Evolutionary conservation across 1,140 invertebrate genomes (phyloP).

Genomic region (Eufriesea mexicana): DNA sequence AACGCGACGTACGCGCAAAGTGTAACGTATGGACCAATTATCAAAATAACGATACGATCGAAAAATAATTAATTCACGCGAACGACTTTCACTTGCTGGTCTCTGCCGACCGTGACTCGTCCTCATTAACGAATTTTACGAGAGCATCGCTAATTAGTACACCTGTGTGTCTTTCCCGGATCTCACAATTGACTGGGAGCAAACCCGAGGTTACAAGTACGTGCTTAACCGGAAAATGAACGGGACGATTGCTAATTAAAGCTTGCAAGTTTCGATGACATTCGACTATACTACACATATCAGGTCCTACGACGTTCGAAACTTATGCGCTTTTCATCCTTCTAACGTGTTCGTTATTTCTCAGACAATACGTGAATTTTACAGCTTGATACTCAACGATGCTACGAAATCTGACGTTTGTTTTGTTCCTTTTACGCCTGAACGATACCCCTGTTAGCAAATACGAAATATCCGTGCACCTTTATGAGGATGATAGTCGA

Average conservation of each 20-base stretch:
- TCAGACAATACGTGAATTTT: neutral
- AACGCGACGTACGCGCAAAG: neutral
- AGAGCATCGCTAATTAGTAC: neutral
- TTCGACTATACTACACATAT: neutral
- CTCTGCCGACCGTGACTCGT: neutral
- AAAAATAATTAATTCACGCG: conserved; percentile 20
- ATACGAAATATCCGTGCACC: too few species aligned
- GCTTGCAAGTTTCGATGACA: neutral
- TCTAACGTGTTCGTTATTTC: neutral
- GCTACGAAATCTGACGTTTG: neutral
- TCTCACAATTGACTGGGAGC: neutral
- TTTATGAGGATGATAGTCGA: too few species aligned
- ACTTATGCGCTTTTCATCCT: neutral
- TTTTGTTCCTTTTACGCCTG: neutral
- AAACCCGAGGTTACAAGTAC: conserved; percentile 8
- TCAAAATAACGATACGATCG: conserved; percentile 10
- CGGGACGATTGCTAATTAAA: conserved; percentile 13
- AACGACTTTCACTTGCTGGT: neutral
- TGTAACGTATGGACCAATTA: neutral
- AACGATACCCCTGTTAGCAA: too few species aligned
- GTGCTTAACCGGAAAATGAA: conserved; percentile 25
- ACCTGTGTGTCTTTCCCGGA: neutral
- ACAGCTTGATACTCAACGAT: neutral
- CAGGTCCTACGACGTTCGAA: neutral
- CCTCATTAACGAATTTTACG: conserved; percentile 21